These are phyloP conservation scores for Pectinophora gossypiella DNA, from an alignment of 1,140 invertebrate genomes.

Conservation along the genomic window DNA sequence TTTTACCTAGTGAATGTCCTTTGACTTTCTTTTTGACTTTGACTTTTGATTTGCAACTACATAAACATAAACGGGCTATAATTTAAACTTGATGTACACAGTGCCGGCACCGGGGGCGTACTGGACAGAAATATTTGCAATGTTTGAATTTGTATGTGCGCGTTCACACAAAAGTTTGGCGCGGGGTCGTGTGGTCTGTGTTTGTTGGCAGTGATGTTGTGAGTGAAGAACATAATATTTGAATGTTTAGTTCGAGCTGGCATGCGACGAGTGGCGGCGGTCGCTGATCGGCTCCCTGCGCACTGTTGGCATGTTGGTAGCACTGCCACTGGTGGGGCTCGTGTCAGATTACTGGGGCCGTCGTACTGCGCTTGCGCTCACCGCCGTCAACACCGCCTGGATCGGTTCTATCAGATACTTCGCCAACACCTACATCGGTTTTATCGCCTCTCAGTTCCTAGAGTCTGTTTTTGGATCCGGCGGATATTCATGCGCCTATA, in stretches of 20 bases:
- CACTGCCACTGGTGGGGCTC: constrained; percentile 81
- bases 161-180: too few species aligned
- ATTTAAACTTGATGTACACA: too few species aligned
- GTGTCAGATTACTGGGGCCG: constrained; percentile 81
- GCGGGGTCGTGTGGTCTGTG: too few species aligned
- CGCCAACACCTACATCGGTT: constrained; percentile 80
- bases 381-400: constrained; percentile 76
- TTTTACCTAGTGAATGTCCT: not conserved
- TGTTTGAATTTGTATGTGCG: too few species aligned
- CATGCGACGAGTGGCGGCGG: constrained; percentile 80
- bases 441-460: constrained; percentile 79
- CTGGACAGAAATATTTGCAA: too few species aligned
- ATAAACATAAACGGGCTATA: too few species aligned
- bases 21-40: not conserved
- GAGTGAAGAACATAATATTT: too few species aligned
- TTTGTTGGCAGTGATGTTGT: too few species aligned
- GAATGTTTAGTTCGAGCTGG: constrained; percentile 55
- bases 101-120: too few species aligned
- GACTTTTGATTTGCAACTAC: too few species aligned
- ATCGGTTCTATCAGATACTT: constrained; percentile 80
- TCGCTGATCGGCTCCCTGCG: constrained; percentile 83
- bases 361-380: constrained; percentile 77
- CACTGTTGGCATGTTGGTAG: constrained; percentile 81
- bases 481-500: constrained; percentile 64
- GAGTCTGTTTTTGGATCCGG: constrained; percentile 76